Base-by-base conservation (phyloP, 2,113 vertebrate genomes). In the Notarius quadriscutis region DNA sequence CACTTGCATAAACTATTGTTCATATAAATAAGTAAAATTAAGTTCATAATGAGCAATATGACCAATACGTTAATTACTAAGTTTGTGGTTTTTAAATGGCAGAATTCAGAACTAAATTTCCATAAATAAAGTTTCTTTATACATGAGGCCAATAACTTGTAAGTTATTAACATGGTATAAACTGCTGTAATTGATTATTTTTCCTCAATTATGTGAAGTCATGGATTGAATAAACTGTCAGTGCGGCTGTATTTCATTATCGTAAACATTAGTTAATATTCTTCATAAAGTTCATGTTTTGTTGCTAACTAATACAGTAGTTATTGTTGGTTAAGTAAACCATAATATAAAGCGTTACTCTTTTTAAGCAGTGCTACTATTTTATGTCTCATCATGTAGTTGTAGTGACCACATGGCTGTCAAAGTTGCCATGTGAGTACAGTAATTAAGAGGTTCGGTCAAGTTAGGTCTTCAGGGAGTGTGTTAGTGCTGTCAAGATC, bases 391-490 rank as follows among this genome's bases (percentile, higher is more conserved):
- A 55, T 87, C 50, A 74, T 82, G 62, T 84, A 78, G 75, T 57
- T 60, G 30, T 88, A 72, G 87, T 62, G 81, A 84, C 53, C 11
- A 63, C 30, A 17, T 50, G 14, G 63, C 85, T 80, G 62, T 86
- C 69, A 41, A 62, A 27, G 71, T 75, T 86, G 74, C 74, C 87
- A 60, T 55, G 51, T 67, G 51, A 50, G 85, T 30, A 30, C 30
- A 30, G 30, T 86, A 81, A 86, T 86, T 83, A 82, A 85, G 71
- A 75, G 27, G 81, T 84, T 65, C 50, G 48, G 67, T 75, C 69
- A 82, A 71, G 50, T 62, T 62, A 81, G 78, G 83, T 69, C 71
- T 84, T 67, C 69, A 83, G 78, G 83, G 88, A 41, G 72, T 86
- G 17, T 86, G 78, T 87, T 60, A 34, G 30, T 34, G 41, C 74